Conservation (phyloP, 2,113 vertebrate genomes). For the Leptodactylus fuscus region DNA sequence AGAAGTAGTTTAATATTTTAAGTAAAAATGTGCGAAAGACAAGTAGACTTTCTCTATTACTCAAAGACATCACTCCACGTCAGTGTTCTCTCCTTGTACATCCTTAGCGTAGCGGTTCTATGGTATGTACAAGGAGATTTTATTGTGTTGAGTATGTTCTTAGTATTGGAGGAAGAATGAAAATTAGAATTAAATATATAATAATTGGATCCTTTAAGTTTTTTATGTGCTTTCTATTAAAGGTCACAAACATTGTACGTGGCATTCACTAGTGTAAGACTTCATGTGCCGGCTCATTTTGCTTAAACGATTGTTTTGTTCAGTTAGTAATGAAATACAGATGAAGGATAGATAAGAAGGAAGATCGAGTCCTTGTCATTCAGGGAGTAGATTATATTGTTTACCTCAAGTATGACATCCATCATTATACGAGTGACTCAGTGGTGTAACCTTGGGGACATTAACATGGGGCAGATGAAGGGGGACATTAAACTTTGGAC, state of each 20-base stretch:
- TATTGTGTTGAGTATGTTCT: not conserved
- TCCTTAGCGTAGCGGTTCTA: not conserved
- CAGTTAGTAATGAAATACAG: not conserved
- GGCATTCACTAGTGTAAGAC: not conserved
- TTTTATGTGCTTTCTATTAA: not conserved
- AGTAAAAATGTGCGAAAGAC: not conserved
- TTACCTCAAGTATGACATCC: not conserved
- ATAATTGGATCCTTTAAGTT: not conserved
- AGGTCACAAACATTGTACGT: not conserved
- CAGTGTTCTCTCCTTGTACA: not conserved
- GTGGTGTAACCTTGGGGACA: too few species aligned
- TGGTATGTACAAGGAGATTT: not conserved
- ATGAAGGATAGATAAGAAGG: not conserved
- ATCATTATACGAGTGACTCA: not conserved
- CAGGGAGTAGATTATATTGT: not conserved
- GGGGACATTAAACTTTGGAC: too few species aligned
- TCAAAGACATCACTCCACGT: constrained; percentile 12
- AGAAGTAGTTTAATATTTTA: constrained; percentile 2
- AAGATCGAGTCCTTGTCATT: not conserved
- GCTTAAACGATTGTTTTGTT: not conserved
- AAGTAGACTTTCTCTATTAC: too few species aligned
- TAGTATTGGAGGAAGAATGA: not conserved
- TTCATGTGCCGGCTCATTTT: not conserved
- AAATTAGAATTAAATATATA: not conserved
- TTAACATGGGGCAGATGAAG: too few species aligned